Conservation (phyloP, 2,113 vertebrate species). For the Hippocampus zosterae region DNA sequence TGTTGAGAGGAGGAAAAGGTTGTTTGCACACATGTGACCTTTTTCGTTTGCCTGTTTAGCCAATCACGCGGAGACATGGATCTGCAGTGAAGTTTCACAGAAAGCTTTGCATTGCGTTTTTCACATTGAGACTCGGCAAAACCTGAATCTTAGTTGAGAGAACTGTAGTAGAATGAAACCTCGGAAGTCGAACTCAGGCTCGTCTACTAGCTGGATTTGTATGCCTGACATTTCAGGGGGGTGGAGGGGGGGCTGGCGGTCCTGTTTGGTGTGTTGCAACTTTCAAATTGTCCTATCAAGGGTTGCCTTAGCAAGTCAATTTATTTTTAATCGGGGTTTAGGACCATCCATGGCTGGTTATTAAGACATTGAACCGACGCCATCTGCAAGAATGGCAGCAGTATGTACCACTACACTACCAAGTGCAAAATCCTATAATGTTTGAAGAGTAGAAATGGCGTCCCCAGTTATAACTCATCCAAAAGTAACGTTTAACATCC, state of each 20-base stretch:
- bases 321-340: neutral
- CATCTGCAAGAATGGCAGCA: no score
- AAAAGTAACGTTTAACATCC: no score
- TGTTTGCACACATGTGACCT: conserved; percentile 20
- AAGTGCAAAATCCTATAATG: neutral
- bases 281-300: neutral
- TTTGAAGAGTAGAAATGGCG: neutral
- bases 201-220: neutral
- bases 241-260: no score
- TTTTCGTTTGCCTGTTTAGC: conserved; percentile 22
- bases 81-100: conserved; percentile 45
- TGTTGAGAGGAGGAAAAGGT: neutral
- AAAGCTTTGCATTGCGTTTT: neutral
- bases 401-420: neutral
- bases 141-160: neutral
- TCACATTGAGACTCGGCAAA: neutral
- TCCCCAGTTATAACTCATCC: no score
- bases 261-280: neutral
- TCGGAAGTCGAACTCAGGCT: neutral
- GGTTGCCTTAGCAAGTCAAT: neutral
- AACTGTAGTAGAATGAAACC: neutral
- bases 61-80: conserved; percentile 59
- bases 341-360: neutral
- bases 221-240: neutral
- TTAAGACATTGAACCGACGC: neutral